Conservation (phyloP, 1,140 invertebrate species). For the Leptoteleia sp. region DNA sequence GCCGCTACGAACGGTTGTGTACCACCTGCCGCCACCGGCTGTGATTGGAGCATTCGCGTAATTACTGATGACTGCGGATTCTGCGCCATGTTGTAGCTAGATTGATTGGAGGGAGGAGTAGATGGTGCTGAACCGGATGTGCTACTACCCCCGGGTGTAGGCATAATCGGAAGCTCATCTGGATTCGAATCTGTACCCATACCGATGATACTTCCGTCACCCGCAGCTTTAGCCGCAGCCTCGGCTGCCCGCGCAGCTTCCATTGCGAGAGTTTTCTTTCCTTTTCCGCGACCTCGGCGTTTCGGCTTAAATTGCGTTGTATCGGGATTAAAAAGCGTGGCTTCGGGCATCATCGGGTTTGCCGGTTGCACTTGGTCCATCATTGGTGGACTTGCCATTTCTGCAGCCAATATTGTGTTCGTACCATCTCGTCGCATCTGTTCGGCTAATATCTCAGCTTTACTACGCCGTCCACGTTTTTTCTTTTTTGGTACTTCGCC, state of each 20-base stretch:
- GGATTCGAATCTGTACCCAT: constrained; percentile 75
- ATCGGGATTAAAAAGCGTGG: constrained; percentile 71
- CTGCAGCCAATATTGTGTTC: constrained; percentile 38
- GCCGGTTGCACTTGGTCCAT: constrained; percentile 45
- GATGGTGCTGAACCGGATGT: constrained; percentile 79
- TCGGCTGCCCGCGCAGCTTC: constrained; percentile 80
- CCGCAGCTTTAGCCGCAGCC: constrained; percentile 70
- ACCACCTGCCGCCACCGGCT: constrained; percentile 75
- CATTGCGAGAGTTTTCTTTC: constrained; percentile 82
- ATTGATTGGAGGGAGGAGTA: constrained; percentile 70
- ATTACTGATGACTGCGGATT: constrained; percentile 84
- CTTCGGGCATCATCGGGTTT: constrained; percentile 7
- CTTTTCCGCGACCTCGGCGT: constrained; percentile 81
- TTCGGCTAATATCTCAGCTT: constrained; percentile 80
- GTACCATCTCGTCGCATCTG: constrained; percentile 77
- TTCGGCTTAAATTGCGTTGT: constrained; percentile 79
- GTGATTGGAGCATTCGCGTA: constrained; percentile 84
- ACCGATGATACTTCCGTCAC: constrained; percentile 62
- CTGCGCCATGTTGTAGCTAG: constrained; percentile 70
- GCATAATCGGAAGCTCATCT: constrained; percentile 74
- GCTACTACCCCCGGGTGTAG: constrained; percentile 76
- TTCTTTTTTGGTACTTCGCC: constrained; percentile 79
- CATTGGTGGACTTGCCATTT: constrained; percentile 47
- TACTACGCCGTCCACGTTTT: constrained; percentile 79
- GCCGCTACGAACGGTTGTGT: constrained; percentile 79